Evolutionary conservation across 2,113 vertebrate genomes (phyloP), one percentile per base, ranked within the genome.

Genomic region (Centropristis striata): DNA sequence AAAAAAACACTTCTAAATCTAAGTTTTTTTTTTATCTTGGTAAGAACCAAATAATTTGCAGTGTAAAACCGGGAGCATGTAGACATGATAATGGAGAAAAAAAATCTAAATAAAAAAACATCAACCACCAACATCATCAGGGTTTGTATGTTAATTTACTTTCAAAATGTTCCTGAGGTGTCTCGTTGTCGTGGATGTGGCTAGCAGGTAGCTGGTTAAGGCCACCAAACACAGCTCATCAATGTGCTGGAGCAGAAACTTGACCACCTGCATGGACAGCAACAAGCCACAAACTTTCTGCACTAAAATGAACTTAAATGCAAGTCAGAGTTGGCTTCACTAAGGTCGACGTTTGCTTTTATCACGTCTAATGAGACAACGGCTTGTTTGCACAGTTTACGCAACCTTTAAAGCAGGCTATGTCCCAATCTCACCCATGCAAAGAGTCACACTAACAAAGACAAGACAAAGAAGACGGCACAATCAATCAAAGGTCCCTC

Each of bases 341-440:
- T 53, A 3, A 4, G 20, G 28, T 49, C 46, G n/a, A 20, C 32
- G 55, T 23, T 75, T 73, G 16, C 47, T 61, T 36, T 39, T 25
- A 28, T 65, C 7, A 3, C 4, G 3, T 37, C 67, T 4, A 58
- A 44, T 51, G 42, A 72, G 55, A 64, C 0, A 41, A 61, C n/a
- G 42, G 42, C 53, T 41, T 58, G 58, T 68, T 54, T 66, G 46
- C 18, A 10, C 18, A 42, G 54, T 88, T 86, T 80, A 80, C 15
- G 25, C 41, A 75, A 27, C 27, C 21, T 42, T 72, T 36, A 59
- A 50, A 71, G n/a, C 32, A 54, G 15, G 37, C 49, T 25, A 13
- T 57, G 64, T 61, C 55, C 55, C 42, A 15, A 4, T 80, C 16
- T 66, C 25, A 13, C 20, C 28, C 42, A 53, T 57, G 81, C 8